A percentile compares a stretch with the other conserved stretches of the same genome.
phyloP scores from a whole-genome alignment of 2,797 vertebrate genomes.

The Syndactyla subalaris region DNA sequence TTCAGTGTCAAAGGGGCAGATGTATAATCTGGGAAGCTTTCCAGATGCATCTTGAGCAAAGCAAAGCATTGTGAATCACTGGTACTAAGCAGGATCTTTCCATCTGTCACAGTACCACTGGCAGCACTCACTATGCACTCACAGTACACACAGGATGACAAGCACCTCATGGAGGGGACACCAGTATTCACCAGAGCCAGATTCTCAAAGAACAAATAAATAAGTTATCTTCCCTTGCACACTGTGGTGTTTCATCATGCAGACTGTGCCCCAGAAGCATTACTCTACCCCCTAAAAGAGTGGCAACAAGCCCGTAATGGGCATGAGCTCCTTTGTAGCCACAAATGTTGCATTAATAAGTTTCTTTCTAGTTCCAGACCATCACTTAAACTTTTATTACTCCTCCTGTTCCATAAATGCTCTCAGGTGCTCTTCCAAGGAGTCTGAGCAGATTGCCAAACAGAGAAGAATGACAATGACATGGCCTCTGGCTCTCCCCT shows the following conservation, averaged over 20 bases:
- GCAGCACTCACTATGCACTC: background rate
- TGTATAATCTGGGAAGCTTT: constrained; percentile 62
- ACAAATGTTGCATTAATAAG: background rate
- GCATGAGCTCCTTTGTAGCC: background rate
- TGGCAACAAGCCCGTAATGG: background rate
- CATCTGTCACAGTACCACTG: constrained; percentile 32
- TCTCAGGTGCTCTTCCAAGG: constrained; percentile 30
- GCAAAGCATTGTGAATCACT: constrained; percentile 41
- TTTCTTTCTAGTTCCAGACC: background rate
- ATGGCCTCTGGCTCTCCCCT: constrained; percentile 55
- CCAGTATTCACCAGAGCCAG: background rate
- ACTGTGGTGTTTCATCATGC: background rate
- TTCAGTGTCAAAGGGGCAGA: constrained; percentile 61
- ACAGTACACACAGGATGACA: background rate
- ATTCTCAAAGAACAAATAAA: background rate
- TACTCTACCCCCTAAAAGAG: background rate
- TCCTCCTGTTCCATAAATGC: constrained; percentile 26
- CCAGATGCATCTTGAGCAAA: constrained; percentile 58
- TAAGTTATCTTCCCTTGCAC: background rate
- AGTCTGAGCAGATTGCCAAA: constrained; percentile 17
- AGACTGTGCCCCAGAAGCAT: background rate
- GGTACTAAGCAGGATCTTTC: constrained; percentile 5
- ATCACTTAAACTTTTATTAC: constrained; percentile 25
- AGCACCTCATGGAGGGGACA: constrained; percentile 8
- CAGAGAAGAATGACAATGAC: constrained; percentile 40